phyloP scores from a whole-genome alignment of 1,140 invertebrate species.

The Helicoverpa zea region DNA sequence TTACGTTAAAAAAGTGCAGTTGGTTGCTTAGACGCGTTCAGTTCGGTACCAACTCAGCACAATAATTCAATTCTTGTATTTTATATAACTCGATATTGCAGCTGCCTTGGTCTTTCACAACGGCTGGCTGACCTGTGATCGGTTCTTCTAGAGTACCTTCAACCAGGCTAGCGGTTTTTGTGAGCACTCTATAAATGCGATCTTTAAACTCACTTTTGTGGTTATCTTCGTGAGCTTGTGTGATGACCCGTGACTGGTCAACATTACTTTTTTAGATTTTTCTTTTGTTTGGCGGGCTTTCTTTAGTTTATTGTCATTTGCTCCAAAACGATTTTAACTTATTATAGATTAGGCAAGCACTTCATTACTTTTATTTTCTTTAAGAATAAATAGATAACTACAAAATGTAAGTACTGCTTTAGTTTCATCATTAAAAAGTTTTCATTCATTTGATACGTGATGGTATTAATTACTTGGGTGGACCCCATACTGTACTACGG shows the following conservation, averaged over 20 bases:
- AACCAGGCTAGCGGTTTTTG: conserved; percentile 22
- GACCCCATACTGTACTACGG: not conserved
- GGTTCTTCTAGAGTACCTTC: conserved; percentile 43
- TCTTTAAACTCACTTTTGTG: conserved; percentile 15
- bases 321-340: too few species aligned
- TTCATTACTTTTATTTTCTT: too few species aligned
- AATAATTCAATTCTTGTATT: conserved; percentile 66
- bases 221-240: not conserved
- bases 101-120: conserved; percentile 71
- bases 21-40: conserved; percentile 47
- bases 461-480: not conserved
- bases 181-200: conserved; percentile 30
- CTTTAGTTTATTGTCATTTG: not conserved
- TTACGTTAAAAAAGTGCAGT: conserved; percentile 49
- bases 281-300: not conserved
- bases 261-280: not conserved
- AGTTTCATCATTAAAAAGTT: not conserved
- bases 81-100: conserved; percentile 81
- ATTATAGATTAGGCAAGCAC: too few species aligned
- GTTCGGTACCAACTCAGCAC: conserved; percentile 54
- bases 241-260: conserved; percentile 32
- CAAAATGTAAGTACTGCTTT: too few species aligned
- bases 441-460: not conserved
- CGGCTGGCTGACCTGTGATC: conserved; percentile 45
- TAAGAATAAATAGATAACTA: too few species aligned